These are phyloP conservation scores for Myotis davidii DNA, from an alignment of 2,113 vertebrate genomes.

Conservation along the genomic window DNA sequence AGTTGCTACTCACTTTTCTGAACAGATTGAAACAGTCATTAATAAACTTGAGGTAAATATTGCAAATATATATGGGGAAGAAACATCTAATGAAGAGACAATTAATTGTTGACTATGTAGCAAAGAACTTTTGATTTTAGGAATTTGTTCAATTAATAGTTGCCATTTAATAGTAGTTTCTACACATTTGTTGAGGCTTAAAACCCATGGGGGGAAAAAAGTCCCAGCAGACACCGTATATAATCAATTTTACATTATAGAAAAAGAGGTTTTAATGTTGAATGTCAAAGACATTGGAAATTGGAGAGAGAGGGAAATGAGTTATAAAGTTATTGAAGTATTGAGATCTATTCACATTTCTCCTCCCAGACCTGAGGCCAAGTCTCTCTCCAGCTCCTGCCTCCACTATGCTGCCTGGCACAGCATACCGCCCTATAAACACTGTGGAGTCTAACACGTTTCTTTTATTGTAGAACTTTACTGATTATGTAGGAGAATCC, in stretches of 20 bases:
- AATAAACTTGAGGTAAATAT: constrained; percentile 91
- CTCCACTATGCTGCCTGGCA: no score
- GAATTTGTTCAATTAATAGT: neutral
- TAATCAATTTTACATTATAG: no score
- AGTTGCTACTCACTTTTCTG: constrained; percentile 90
- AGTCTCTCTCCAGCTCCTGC: no score
- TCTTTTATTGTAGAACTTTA: constrained; percentile 9
- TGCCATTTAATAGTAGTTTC: constrained; percentile 10
- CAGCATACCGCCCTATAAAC: no score
- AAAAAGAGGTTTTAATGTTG: no score
- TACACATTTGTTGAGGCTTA: neutral
- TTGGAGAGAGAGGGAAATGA: no score
- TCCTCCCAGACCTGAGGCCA: no score
- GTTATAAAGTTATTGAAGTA: no score
- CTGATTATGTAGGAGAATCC: neutral
- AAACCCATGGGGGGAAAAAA: no score
- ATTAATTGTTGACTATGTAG: neutral
- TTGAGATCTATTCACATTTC: no score
- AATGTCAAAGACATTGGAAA: no score
- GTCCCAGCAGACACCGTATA: no score
- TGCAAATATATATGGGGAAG: neutral
- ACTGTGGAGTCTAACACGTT: neutral
- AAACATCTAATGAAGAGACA: neutral
- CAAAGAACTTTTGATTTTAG: neutral
- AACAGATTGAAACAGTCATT: constrained; percentile 90